Evolutionary conservation across 2,888 invertebrate genomes (phyloP).

Genomic region (Eristalis intricaria): DNA sequence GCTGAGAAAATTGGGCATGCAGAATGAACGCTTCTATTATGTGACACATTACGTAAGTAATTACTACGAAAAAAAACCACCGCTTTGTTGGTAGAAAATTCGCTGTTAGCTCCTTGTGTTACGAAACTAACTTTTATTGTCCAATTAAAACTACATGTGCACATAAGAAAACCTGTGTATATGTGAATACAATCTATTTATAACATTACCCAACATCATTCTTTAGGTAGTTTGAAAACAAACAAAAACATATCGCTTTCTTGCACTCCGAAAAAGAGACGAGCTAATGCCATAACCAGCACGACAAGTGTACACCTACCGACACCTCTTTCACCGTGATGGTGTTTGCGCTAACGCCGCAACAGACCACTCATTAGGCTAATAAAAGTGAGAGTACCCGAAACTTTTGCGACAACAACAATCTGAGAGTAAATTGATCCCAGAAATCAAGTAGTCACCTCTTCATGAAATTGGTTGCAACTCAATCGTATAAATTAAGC

Average conservation of each 20-base stretch:
- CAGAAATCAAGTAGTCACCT: constrained; percentile 13
- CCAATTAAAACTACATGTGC: background rate
- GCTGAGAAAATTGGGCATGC: background rate
- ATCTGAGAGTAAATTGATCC: constrained; percentile 23
- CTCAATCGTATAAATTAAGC: constrained; percentile 38
- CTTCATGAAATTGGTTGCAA: constrained; percentile 24
- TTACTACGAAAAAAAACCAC: background rate
- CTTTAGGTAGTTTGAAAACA: constrained; percentile 1
- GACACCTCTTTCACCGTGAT: background rate
- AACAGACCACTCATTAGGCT: constrained; percentile 14
- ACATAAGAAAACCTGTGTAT: background rate
- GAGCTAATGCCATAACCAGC: constrained; percentile 5
- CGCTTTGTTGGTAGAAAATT: background rate
- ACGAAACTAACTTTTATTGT: background rate
- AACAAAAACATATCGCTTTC: constrained; percentile 32
- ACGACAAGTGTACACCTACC: background rate
- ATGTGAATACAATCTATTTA: constrained; percentile 6
- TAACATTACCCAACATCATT: constrained; percentile 25
- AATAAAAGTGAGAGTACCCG: constrained; percentile 57
- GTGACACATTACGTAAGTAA: background rate
- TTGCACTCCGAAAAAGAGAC: constrained; percentile 1
- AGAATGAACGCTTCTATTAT: background rate
- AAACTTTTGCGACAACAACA: constrained; percentile 42
- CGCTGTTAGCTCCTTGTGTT: background rate
- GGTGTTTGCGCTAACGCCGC: background rate